phyloP scores from a whole-genome alignment of 2,797 vertebrate genomes.

The Xerus rutilus region DNA sequence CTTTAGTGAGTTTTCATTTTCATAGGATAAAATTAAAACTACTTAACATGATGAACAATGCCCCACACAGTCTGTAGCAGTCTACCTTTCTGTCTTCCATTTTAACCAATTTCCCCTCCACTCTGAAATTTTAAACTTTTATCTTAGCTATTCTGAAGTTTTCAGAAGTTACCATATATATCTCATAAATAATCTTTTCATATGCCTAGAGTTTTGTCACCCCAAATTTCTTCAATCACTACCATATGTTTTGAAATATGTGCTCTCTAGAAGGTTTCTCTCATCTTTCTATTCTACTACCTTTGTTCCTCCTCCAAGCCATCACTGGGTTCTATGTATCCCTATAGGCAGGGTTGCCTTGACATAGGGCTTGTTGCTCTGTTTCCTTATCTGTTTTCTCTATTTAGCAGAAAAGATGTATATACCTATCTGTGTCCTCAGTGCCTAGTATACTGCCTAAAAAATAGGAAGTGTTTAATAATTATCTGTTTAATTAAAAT shows the following conservation, averaged over 20 bases:
- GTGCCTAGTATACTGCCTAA: not conserved
- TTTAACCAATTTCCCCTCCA: not conserved
- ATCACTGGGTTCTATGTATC: rapidly evolving
- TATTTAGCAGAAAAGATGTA: not conserved
- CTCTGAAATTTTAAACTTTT: not conserved
- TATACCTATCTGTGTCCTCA: not conserved
- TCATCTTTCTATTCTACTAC: rapidly evolving
- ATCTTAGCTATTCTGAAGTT: not conserved
- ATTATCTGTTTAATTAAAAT: not conserved
- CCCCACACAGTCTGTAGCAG: not conserved
- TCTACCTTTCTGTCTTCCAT: not conserved
- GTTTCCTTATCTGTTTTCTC: not conserved
- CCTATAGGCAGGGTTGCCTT: rapidly evolving
- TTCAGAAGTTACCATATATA: not conserved
- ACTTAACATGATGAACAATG: not conserved
- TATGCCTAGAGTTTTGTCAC: not conserved
- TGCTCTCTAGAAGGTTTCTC: not conserved
- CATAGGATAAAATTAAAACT: not conserved
- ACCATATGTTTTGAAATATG: not conserved
- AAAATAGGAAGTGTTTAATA: not conserved
- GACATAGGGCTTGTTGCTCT: not conserved
- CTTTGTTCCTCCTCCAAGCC: not conserved
- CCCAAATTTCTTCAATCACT: not conserved
- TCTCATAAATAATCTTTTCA: rapidly evolving
- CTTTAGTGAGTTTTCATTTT: not conserved